Conservation (phyloP, 2,113 vertebrate species). For the Micronycteris hirsuta region DNA sequence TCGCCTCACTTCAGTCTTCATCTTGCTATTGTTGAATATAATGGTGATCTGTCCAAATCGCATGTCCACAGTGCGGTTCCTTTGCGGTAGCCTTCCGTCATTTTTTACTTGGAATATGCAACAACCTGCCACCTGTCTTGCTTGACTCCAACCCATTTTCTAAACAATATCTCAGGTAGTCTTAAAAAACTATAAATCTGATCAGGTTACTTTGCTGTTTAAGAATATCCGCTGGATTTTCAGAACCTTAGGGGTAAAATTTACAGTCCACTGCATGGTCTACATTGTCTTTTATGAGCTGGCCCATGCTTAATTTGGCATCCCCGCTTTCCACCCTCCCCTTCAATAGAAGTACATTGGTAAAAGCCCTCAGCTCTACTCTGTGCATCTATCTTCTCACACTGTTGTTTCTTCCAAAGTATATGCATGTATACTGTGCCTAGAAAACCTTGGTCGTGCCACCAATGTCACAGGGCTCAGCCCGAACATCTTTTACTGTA, state of each 20-base stretch:
- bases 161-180: background rate
- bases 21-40: background rate
- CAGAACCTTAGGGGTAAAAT: background rate
- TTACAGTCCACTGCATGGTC: background rate
- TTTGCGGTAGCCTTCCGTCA: background rate
- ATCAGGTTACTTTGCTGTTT: background rate
- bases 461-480: background rate
- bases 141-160: background rate
- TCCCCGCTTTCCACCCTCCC: background rate
- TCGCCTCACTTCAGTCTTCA: rapidly evolving
- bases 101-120: background rate
- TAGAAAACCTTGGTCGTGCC: background rate
- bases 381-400: background rate
- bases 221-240: background rate
- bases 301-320: background rate
- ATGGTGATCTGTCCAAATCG: background rate
- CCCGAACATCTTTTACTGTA: background rate
- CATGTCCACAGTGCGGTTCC: background rate
- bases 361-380: background rate
- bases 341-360: background rate
- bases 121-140: background rate
- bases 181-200: background rate
- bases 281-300: background rate
- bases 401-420: background rate
- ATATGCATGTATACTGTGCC: background rate